Evolutionary conservation across 2,797 vertebrate genomes (phyloP), one percentile per base, ranked within the genome.

Genomic region (Halcyon chelicuti): DNA sequence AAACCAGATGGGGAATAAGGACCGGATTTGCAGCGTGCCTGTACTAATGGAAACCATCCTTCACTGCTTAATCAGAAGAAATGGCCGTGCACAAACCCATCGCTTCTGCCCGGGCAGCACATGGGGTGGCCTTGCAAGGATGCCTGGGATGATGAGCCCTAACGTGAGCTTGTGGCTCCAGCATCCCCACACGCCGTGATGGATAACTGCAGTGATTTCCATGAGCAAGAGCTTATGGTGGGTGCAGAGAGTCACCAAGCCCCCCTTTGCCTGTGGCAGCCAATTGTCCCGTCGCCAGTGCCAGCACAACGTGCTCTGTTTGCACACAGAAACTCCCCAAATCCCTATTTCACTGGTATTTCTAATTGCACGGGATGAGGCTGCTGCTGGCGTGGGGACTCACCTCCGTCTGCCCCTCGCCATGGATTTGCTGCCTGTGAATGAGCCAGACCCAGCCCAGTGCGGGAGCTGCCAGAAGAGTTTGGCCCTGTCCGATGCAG

Each of bases 201-300:
- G 44, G 90, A 74, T 40, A 51, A 8, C 37, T 19, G 37, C 72
- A 71, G 61, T 66, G 86, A 91, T 85, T 94, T 94, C 90, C 10
- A 4, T 8, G 8, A 62, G 76, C 4, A 20, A 29, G 71, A 63
- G 81, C 68, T 96, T 80, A 68, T 12, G 39, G 84, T 12, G 26
- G 9, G 11, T 21, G 22, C 39, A 14, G 52, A 15, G 26, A 20
- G 17, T 79, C 93, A 29, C 72, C 57, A 35, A 76, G 93, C 33
- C 62, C 46, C 77, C 58, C 76, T 93, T 39, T 47, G 52, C 44
- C 46, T 78, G 21, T 28, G 51, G 62, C 75, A 74, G 87, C 91
- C 97, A 94, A 96, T 90, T 67, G 46, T 68, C 92, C 62, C 73
- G 55, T 85, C 83, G 44, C 68, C 3, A 2, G 39, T 66, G 76